These are phyloP conservation scores for Nixonia krombeini DNA, from an alignment of 1,140 invertebrate species.

Conservation along the genomic window DNA sequence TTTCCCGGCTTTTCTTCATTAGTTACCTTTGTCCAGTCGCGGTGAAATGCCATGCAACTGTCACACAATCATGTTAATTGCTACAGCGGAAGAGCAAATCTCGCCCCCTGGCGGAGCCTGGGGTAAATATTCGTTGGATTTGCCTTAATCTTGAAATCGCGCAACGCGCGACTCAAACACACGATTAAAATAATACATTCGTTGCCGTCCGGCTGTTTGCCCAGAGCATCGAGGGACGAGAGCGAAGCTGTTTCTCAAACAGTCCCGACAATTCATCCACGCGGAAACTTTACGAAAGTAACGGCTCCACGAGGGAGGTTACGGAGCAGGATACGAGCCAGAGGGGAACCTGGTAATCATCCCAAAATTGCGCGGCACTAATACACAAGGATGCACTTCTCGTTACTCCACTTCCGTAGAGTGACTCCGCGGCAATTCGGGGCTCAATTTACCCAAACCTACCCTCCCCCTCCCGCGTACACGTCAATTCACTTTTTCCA, in stretches of 20 bases:
- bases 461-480: no score
- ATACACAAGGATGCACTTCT: no score
- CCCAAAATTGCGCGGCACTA: not conserved
- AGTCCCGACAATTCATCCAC: not conserved
- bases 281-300: not conserved
- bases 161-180: not conserved
- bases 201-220: not conserved
- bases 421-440: not conserved
- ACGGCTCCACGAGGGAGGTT: not conserved
- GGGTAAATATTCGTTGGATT: not conserved
- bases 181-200: not conserved
- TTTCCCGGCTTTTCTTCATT: no score
- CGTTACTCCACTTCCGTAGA: no score
- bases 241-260: not conserved
- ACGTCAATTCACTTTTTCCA: no score
- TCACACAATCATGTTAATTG: not conserved
- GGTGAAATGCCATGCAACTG: not conserved
- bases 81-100: not conserved
- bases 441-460: not conserved
- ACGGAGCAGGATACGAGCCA: not conserved
- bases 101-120: not conserved
- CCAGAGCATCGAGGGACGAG: not conserved
- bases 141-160: not conserved
- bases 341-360: not conserved
- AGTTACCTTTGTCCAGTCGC: no score